phyloP scores from a whole-genome alignment of 2,113 vertebrate species.

The Catharus bicknelli region DNA sequence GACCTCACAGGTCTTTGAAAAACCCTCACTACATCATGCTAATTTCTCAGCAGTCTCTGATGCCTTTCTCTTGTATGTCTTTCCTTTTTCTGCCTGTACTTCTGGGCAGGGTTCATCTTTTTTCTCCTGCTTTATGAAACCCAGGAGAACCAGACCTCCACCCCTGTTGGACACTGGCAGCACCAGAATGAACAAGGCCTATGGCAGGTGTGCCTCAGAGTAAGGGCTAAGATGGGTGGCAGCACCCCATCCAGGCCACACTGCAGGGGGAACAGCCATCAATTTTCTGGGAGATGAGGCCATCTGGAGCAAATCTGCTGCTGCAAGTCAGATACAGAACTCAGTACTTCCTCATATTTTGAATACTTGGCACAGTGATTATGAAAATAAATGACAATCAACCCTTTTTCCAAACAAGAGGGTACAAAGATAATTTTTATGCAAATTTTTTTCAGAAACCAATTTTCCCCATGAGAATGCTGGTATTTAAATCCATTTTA shows the following conservation, averaged over 20 bases:
- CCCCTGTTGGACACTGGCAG: rapidly evolving
- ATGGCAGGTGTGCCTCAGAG: background rate
- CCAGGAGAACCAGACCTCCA: background rate
- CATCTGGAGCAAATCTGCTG: background rate
- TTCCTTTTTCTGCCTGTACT: background rate
- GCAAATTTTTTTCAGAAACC: conserved; percentile 23
- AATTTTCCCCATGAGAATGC: background rate
- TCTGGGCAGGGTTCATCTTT: background rate
- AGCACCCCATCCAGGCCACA: rapidly evolving
- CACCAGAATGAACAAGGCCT: background rate
- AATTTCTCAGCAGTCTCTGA: background rate
- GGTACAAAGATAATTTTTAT: conserved; percentile 6
- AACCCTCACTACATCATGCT: background rate
- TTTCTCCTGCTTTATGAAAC: background rate
- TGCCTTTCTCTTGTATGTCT: background rate
- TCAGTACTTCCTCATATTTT: conserved; percentile 22
- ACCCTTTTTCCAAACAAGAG: background rate
- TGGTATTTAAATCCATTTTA: conserved; percentile 32
- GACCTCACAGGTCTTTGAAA: background rate
- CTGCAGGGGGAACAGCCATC: background rate
- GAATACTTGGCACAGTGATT: conserved; percentile 23
- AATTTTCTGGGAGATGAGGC: background rate
- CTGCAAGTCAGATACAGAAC: background rate
- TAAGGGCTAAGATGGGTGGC: background rate
- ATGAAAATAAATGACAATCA: conserved; percentile 20